A percentile compares a stretch with the other conserved stretches of the same genome.
Evolutionary conservation across 2,797 vertebrate genomes (phyloP).

Genomic region (Gouania willdenowi): DNA sequence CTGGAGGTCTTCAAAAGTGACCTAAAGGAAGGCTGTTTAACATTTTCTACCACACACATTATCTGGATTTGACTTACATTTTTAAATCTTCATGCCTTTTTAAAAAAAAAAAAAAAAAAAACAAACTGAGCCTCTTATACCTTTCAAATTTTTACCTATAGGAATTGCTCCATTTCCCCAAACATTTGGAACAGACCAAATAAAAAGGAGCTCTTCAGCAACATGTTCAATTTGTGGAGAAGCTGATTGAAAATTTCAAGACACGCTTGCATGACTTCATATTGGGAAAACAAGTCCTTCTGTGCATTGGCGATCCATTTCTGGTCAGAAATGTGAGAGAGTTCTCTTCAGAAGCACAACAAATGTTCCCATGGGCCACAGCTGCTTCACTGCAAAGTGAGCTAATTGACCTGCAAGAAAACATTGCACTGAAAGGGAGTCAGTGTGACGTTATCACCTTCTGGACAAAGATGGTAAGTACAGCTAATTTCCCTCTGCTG

Average conservation of each 20-base stretch:
- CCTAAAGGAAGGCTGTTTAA: background rate
- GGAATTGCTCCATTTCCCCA: conserved; percentile 7
- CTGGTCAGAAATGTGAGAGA: conserved; percentile 16
- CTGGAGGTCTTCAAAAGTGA: background rate
- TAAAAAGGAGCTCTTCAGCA: background rate
- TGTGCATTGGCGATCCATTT: conserved; percentile 19
- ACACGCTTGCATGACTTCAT: conserved; percentile 18
- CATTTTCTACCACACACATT: background rate
- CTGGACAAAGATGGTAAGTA: conserved; percentile 19
- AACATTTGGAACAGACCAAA: conserved; percentile 8
- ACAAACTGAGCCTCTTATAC: background rate
- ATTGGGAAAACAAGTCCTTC: conserved; percentile 16
- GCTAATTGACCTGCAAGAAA: conserved; percentile 15
- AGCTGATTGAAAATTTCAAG: conserved; percentile 18
- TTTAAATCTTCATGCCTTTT: background rate
- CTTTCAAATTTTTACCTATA: no score
- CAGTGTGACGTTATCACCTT: conserved; percentile 16
- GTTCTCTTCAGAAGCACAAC: conserved; percentile 12
- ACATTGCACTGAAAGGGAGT: conserved; percentile 5
- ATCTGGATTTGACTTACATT: background rate
- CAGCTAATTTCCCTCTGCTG: conserved; percentile 11
- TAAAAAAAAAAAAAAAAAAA: background rate
- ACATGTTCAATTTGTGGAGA: conserved; percentile 19
- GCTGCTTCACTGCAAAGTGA: conserved; percentile 17
- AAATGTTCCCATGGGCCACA: conserved; percentile 3